phyloP scores from a whole-genome alignment of 2,113 vertebrate genomes.

The Tetrao urogallus region DNA sequence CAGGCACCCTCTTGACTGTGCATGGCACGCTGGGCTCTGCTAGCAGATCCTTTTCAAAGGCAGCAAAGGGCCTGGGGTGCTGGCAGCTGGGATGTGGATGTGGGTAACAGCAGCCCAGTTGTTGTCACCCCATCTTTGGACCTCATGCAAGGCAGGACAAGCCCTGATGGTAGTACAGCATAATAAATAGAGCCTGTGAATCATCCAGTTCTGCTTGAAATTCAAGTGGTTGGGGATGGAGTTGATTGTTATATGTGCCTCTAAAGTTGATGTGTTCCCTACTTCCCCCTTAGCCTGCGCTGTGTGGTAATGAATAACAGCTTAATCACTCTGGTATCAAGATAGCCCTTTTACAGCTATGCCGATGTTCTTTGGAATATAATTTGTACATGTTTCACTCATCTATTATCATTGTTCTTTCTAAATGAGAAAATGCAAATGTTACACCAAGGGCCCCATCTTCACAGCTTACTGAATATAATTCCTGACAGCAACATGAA shows the following conservation, averaged over 20 bases:
- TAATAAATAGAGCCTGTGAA: neutral
- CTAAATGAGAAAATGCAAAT: conserved; percentile 88
- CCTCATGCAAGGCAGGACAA: neutral
- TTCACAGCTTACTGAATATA: conserved; percentile 77
- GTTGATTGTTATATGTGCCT: neutral
- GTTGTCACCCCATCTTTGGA: neutral
- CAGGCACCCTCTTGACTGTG: neutral
- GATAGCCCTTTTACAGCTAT: conserved; percentile 61
- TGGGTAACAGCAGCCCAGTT: neutral
- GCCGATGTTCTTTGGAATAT: conserved; percentile 71
- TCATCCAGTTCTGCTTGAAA: conserved; percentile 16
- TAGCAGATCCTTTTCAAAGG: neutral
- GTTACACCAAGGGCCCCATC: conserved; percentile 65
- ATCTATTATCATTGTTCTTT: conserved; percentile 82
- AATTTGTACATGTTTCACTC: conserved; percentile 74
- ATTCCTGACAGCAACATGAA: conserved; percentile 81
- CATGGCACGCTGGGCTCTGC: neutral
- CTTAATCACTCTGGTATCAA: conserved; percentile 61
- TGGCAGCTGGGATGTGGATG: neutral
- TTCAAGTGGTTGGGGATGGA: neutral
- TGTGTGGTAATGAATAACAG: conserved; percentile 60
- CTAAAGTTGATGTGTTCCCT: conserved; percentile 6
- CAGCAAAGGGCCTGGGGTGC: neutral
- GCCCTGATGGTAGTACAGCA: neutral
- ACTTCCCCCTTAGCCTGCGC: neutral